These are phyloP conservation scores for Drosophila barbarae DNA, from an alignment of 2,888 invertebrate genomes.

Conservation along the genomic window DNA sequence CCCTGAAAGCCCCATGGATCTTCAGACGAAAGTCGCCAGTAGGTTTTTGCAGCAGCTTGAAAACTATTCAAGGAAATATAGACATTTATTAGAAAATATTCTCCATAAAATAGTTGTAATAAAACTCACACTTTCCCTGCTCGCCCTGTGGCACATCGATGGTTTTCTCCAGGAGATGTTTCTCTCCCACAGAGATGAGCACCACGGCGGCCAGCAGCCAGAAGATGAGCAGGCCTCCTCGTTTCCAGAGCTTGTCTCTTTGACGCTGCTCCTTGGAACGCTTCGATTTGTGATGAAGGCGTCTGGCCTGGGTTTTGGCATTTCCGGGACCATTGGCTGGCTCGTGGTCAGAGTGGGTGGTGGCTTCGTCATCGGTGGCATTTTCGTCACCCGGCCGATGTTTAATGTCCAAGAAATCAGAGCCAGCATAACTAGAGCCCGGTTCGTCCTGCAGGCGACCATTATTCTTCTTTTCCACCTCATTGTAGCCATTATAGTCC, in stretches of 20 bases:
- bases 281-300: constrained; percentile 64
- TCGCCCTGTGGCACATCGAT: constrained; percentile 74
- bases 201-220: constrained; percentile 75
- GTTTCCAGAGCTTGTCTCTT: constrained; percentile 66
- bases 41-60: constrained; percentile 66
- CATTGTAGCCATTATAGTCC: constrained; percentile 51
- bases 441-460: constrained; percentile 28
- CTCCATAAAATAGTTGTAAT: not conserved
- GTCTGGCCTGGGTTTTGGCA: constrained; percentile 54
- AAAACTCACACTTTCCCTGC: constrained; percentile 68
- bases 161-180: constrained; percentile 76
- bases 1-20: constrained; percentile 70
- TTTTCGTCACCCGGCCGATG: constrained; percentile 43
- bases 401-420: constrained; percentile 60
- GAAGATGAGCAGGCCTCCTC: constrained; percentile 68
- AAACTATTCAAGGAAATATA: constrained; percentile 44
- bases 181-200: constrained; percentile 76
- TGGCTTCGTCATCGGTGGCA: constrained; percentile 74
- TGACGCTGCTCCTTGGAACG: constrained; percentile 62
- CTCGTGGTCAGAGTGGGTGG: constrained; percentile 72
- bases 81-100: not conserved
- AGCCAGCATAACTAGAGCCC: constrained; percentile 62
- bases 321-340: constrained; percentile 53
- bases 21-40: constrained; percentile 75
- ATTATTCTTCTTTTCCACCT: constrained; percentile 52